Conservation (phyloP, 2,113 vertebrate species). For the Cepphus grylle region DNA sequence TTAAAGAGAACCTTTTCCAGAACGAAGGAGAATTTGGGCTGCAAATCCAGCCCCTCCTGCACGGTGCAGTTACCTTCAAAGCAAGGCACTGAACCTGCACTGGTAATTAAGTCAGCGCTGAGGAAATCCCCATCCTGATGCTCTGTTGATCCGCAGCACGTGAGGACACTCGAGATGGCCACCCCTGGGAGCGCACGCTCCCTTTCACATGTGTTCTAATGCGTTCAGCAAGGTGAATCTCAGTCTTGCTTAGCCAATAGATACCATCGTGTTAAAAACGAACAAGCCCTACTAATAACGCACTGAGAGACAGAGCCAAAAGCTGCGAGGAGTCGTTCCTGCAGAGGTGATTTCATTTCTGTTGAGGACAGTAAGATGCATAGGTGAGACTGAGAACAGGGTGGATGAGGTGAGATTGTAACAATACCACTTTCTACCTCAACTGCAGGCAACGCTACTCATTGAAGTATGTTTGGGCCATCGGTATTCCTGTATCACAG, state of each 20-base stretch:
- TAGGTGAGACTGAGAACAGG: neutral
- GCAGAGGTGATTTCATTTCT: neutral
- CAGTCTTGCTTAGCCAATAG: accelerated
- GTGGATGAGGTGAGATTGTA: neutral
- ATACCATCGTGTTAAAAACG: neutral
- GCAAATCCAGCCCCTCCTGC: neutral
- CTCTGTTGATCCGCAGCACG: neutral
- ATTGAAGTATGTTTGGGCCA: neutral
- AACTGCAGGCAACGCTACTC: neutral
- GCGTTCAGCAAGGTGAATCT: accelerated
- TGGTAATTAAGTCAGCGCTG: neutral
- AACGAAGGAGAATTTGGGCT: neutral
- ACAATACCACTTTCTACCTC: accelerated
- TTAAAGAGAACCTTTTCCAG: neutral
- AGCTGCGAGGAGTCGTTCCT: neutral
- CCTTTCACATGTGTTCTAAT: accelerated
- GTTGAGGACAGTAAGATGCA: neutral
- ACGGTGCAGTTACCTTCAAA: neutral
- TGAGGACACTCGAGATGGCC: neutral
- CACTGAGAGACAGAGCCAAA: neutral
- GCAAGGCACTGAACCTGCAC: neutral
- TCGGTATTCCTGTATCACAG: accelerated
- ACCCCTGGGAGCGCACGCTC: neutral
- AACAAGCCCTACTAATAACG: neutral
- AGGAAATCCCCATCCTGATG: neutral